phyloP scores from a whole-genome alignment of 2,888 invertebrate species.

The Brenthis hecate region DNA sequence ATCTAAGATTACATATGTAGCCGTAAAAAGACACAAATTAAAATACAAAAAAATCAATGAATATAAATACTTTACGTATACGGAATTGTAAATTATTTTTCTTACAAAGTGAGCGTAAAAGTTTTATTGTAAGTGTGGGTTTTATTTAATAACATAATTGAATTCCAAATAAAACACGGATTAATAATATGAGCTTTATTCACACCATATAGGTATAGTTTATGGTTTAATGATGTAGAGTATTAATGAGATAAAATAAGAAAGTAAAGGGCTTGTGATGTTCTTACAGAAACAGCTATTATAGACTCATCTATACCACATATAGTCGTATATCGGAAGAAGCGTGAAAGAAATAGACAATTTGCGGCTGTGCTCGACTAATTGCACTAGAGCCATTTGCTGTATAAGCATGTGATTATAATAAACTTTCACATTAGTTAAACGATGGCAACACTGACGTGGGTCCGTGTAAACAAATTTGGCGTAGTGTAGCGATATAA shows the following conservation, averaged over 20 bases:
- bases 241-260: slow-evolving; percentile 15
- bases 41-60: neutral
- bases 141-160: slow-evolving; percentile 8
- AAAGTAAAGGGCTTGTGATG: neutral
- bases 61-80: slow-evolving; percentile 9
- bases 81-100: slow-evolving; percentile 8
- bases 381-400: slow-evolving; percentile 38
- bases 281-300: slow-evolving; percentile 7
- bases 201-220: neutral
- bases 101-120: slow-evolving; percentile 3
- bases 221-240: slow-evolving; percentile 6
- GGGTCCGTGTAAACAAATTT: slow-evolving; percentile 44
- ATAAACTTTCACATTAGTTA: slow-evolving; percentile 48
- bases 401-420: slow-evolving; percentile 44
- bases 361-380: slow-evolving; percentile 28
- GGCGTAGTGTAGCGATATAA: slow-evolving; percentile 54
- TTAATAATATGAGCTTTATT: neutral
- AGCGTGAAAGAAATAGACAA: slow-evolving; percentile 19
- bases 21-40: neutral
- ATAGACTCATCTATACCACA: neutral
- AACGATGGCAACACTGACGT: slow-evolving; percentile 41
- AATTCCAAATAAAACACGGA: slow-evolving; percentile 10
- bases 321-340: neutral
- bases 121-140: slow-evolving; percentile 6
- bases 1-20: neutral